Evolutionary conservation across 2,888 invertebrate species (phyloP).

Genomic region (Ennomos quercinarius): DNA sequence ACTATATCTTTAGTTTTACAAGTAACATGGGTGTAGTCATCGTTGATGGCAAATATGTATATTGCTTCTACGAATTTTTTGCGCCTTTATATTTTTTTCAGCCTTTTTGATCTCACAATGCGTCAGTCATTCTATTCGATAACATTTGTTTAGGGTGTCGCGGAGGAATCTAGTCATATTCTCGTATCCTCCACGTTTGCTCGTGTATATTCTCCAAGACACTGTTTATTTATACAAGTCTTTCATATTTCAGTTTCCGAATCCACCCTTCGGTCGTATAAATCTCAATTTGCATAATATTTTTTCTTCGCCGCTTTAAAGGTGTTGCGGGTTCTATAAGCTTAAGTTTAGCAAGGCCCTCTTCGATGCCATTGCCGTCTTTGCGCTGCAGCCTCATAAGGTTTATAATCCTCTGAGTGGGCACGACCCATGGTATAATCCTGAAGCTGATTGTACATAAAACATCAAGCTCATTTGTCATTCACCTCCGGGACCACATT

Average conservation of each 20-base stretch:
- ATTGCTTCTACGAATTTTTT: constrained; percentile 14
- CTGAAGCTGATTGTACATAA: constrained; percentile 44
- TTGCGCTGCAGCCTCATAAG: constrained; percentile 24
- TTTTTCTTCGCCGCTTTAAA: constrained; percentile 56
- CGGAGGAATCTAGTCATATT: constrained; percentile 30
- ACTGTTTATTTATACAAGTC: constrained; percentile 49
- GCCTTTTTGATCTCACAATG: constrained; percentile 23
- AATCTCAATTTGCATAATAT: constrained; percentile 67
- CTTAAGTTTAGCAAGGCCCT: constrained; percentile 31
- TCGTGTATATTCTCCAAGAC: constrained; percentile 38
- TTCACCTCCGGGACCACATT: constrained; percentile 58
- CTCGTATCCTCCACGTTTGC: constrained; percentile 36
- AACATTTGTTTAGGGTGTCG: constrained; percentile 34
- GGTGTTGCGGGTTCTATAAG: constrained; percentile 49
- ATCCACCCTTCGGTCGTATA: constrained; percentile 54
- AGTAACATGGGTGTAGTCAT: not conserved
- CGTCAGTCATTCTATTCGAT: constrained; percentile 23
- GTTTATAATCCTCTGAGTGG: constrained; percentile 23
- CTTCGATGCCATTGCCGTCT: constrained; percentile 28
- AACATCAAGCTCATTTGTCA: constrained; percentile 59
- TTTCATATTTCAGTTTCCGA: constrained; percentile 53
- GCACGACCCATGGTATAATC: constrained; percentile 39
- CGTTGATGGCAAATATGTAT: not conserved
- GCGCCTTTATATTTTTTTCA: constrained; percentile 19
- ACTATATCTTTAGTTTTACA: constrained; percentile 18